A percentile compares a stretch with the other conserved stretches of the same genome.
Evolutionary conservation across 1,140 invertebrate species (phyloP).

Genomic region (Euura saliciscinereae): DNA sequence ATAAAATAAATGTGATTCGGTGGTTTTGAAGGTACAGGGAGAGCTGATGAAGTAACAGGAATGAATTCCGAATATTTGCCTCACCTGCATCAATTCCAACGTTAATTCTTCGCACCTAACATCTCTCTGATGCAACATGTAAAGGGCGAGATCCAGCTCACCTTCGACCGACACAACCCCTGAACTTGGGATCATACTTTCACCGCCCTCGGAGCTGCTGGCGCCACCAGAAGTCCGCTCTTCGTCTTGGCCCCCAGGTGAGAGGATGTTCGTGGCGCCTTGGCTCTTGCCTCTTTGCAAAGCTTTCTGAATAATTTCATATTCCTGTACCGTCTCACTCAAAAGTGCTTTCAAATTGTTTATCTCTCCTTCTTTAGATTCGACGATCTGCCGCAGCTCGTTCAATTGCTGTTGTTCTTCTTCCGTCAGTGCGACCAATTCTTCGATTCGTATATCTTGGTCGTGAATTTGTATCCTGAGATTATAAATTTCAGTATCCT

Average conservation of each 20-base stretch:
- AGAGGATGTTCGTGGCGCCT: conserved; percentile 17
- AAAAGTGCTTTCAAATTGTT: conserved; percentile 70
- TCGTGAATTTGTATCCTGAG: conserved; percentile 46
- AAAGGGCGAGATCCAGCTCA: conserved; percentile 82
- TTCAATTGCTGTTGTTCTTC: conserved; percentile 60
- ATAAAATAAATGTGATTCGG: conserved; percentile 27
- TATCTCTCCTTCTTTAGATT: conserved; percentile 72
- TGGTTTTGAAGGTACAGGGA: neutral
- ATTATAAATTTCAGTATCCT: conserved; percentile 47
- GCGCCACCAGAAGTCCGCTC: conserved; percentile 17
- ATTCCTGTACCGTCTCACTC: conserved; percentile 63
- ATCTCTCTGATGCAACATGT: conserved; percentile 87
- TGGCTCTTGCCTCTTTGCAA: conserved; percentile 36
- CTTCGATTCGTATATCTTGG: conserved; percentile 49
- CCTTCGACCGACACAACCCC: conserved; percentile 24
- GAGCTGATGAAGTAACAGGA: neutral
- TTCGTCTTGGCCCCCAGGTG: conserved; percentile 17
- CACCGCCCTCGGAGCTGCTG: conserved; percentile 20
- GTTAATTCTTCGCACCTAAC: conserved; percentile 89
- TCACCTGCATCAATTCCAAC: conserved; percentile 74
- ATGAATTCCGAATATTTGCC: conserved; percentile 33
- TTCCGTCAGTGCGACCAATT: conserved; percentile 60
- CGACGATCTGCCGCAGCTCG: conserved; percentile 63
- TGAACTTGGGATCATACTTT: conserved; percentile 12
- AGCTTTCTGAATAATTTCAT: conserved; percentile 53